These are phyloP conservation scores for Oreochromis tanganicae DNA, from an alignment of 2,113 vertebrate species.

Conservation along the genomic window DNA sequence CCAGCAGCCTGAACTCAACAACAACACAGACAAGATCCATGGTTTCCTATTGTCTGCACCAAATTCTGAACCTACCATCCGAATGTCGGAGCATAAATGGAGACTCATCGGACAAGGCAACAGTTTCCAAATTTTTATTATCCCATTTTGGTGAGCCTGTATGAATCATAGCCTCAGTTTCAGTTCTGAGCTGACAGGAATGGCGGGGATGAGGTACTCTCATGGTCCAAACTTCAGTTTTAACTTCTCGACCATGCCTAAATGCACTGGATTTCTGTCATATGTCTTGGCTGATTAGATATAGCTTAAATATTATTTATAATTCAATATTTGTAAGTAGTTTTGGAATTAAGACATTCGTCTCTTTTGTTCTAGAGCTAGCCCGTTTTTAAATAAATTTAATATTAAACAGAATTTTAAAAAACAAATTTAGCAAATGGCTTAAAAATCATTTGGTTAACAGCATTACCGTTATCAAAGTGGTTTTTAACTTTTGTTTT, in stretches of 20 bases:
- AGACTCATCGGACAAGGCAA: not conserved
- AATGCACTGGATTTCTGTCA: not conserved
- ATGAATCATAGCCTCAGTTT: not conserved
- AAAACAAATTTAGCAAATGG: not conserved
- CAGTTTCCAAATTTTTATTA: not conserved
- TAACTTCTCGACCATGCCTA: not conserved
- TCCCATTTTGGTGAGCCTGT: not conserved
- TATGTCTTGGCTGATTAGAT: not conserved
- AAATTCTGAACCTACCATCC: not conserved
- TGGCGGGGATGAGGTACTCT: not conserved
- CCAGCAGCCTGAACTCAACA: not conserved
- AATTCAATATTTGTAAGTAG: not conserved
- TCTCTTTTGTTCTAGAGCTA: not conserved
- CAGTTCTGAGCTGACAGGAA: not conserved
- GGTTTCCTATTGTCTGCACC: not conserved
- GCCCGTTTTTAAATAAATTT: not conserved
- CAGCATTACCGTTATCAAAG: rapidly evolving
- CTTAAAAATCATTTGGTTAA: not conserved
- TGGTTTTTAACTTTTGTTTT: not conserved
- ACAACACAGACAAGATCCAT: not conserved
- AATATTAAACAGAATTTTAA: not conserved
- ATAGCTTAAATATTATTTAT: not conserved
- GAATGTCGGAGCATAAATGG: not conserved
- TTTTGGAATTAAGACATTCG: not conserved
- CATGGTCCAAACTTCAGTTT: not conserved